Base-by-base conservation (phyloP, 2,888 invertebrate genomes). In the Acleris holmiana region DNA sequence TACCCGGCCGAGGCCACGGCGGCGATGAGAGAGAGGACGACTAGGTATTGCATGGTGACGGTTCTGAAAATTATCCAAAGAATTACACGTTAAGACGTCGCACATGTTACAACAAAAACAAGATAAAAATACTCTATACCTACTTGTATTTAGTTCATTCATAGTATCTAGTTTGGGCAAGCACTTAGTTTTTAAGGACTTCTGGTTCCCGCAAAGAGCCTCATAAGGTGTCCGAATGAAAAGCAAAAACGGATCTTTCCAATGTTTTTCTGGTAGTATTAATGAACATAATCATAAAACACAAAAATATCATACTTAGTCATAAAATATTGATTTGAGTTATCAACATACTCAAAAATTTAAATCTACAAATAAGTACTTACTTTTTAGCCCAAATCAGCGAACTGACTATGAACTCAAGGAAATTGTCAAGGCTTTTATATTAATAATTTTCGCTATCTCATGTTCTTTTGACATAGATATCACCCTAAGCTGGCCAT, bases 31-130 rank as follows among this genome's bases (percentile, higher is more conserved):
- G 84, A 82, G 73, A 89, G 73, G 54, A 81, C 82, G 41, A 84
- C 50, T 72, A 88, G 74, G 82, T 75, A 85, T 81, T 88, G 87
- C 88, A 88, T 88, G 50, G 88, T 88, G 50, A 66, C 72, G 73
- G 55, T 71, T 72, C 78, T 83, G 76, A 3, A 69, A 68, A 5
- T 6, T 40, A n/a, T 15, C 5, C n/a, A 41, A 15, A 41, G 5
- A 3, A 29, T 29, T 29, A 10, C 2, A 10, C 10, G 10, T 54
- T 7, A 65, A n/a, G 4, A 25, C 25, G 7, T 25, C 25, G 7
- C 7, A 8, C 25, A 25, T 25, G 25, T 7, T 23, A 6, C 23
- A 13, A n/a, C 5, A 18, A 29, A 8, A 1, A 8, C 29, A 6
- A 29, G 2, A 0, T 10, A 29, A 29, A 29, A 29, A 29, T 6